Evolutionary conservation across 2,888 invertebrate species (phyloP).

Genomic region (Listrodromus nycthemerus): DNA sequence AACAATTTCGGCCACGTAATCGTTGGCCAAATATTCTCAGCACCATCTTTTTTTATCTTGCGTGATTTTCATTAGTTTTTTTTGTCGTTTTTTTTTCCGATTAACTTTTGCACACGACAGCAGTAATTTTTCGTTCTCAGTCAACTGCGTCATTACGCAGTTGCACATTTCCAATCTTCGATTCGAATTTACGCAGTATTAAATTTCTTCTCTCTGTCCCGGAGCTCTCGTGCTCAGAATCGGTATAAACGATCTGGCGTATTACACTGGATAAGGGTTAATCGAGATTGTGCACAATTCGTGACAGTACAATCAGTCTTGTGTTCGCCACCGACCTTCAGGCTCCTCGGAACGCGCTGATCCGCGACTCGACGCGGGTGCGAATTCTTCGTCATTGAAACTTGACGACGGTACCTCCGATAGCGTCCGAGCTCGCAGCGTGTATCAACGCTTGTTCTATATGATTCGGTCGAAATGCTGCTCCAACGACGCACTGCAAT

Average conservation of each 20-base stretch:
- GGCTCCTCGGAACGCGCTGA: constrained; percentile 17
- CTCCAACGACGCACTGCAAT: constrained; percentile 87
- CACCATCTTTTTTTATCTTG: neutral
- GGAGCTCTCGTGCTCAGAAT: constrained; percentile 10
- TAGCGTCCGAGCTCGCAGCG: constrained; percentile 82
- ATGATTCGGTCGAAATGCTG: constrained; percentile 85
- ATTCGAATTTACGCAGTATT: neutral
- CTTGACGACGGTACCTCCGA: constrained; percentile 85
- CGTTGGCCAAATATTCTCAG: constrained; percentile 19
- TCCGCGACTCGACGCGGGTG: constrained; percentile 25
- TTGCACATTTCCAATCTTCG: neutral
- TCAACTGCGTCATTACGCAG: neutral
- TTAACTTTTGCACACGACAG: constrained; percentile 6
- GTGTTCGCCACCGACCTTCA: constrained; percentile 67
- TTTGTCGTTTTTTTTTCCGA: constrained; percentile 16
- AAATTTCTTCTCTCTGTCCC: neutral
- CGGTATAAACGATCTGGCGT: neutral
- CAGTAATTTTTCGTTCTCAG: neutral
- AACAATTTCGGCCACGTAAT: constrained; percentile 10
- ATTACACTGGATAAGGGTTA: neutral
- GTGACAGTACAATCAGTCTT: constrained; percentile 74
- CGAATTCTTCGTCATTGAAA: constrained; percentile 81
- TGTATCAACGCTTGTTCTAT: constrained; percentile 85
- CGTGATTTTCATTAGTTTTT: neutral
- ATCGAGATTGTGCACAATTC: constrained; percentile 53